These are phyloP conservation scores for Eristalis arbustorum DNA, from an alignment of 2,888 invertebrate species.

Conservation along the genomic window DNA sequence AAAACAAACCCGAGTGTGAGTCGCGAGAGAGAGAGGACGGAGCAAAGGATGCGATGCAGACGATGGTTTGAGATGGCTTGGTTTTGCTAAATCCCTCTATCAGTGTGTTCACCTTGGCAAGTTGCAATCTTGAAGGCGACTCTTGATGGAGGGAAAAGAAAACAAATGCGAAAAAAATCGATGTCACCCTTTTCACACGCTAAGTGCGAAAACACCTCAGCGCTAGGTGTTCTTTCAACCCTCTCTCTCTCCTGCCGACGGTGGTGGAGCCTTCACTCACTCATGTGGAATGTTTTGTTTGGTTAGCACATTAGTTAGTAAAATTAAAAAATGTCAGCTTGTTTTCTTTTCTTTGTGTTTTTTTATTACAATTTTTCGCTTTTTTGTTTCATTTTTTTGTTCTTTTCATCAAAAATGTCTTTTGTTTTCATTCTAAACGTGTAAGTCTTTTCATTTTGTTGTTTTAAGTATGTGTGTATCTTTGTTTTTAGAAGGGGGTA, in stretches of 20 bases:
- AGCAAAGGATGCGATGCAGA: not conserved
- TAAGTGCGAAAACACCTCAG: no score
- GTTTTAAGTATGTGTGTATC: conserved; percentile 56
- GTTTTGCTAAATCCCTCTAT: no score
- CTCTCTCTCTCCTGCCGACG: not conserved
- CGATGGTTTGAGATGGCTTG: not conserved
- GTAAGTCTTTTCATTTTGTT: conserved; percentile 69
- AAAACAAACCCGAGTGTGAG: conserved; percentile 29
- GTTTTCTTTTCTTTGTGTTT: conserved; percentile 66
- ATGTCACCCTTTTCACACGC: no score
- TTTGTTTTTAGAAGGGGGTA: conserved; percentile 28
- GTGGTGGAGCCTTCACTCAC: not conserved
- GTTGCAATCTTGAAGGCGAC: no score
- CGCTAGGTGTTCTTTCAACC: not conserved
- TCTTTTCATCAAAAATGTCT: conserved; percentile 69
- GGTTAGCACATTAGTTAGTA: conserved; percentile 12
- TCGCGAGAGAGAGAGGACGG: not conserved
- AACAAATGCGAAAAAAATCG: no score
- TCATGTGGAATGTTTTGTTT: conserved; percentile 3
- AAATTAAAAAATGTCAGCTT: conserved; percentile 41
- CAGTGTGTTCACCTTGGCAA: no score
- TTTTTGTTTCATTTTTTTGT: conserved; percentile 36
- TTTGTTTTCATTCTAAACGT: conserved; percentile 68
- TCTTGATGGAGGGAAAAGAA: no score
- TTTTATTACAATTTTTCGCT: conserved; percentile 68